Evolutionary conservation across 2,113 vertebrate genomes (phyloP), one percentile per base, ranked within the genome.

Genomic region (Lepus europaeus): DNA sequence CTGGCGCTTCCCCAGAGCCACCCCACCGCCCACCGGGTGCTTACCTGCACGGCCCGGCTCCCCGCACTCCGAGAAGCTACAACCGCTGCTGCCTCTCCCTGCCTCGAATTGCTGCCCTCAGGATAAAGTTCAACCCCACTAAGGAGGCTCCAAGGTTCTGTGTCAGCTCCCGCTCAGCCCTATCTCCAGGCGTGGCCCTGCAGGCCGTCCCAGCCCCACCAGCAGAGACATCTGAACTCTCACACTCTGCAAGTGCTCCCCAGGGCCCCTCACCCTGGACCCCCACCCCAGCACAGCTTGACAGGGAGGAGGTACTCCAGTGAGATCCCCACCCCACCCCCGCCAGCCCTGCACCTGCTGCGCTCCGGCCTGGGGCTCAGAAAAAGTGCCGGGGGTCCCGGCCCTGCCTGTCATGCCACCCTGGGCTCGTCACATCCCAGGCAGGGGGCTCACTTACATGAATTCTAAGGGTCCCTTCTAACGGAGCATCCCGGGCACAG

Each of bases 101-200:
- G 39, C 91, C 17, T 17, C 76, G 63, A 90, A 74, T n/a, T 39
- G 16, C 29, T 5, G 69, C 13, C 61, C 90, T 13, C 4, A 1
- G 91, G 79, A 36, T 53, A 95, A 97, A 95, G 89, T 96, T 74
- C 89, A 96, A 31, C 17, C 12, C 16, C 31, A 49, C 56, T 2
- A 33, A 45, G 87, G 86, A 76, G n/a, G 68, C 63, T 51, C 25
- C 0, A 0, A 12, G 20, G 72, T 19, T 23, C 49, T 36, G n/a
- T 4, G n/a, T 25, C 16, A 89, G 22, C 68, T 51, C 27, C 1
- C 45, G 14, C 66, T 31, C 29, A 3, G 27, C 45, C 45, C 17
- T 0, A 2, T 27, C 33, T 16, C n/a, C 22, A 2, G 0, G 5
- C 64, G n/a, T 29, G 31, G 19, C 25, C 53, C 39, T 45, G 23